Evolutionary conservation across 2,888 invertebrate species (phyloP).

Genomic region (Acleris literana): DNA sequence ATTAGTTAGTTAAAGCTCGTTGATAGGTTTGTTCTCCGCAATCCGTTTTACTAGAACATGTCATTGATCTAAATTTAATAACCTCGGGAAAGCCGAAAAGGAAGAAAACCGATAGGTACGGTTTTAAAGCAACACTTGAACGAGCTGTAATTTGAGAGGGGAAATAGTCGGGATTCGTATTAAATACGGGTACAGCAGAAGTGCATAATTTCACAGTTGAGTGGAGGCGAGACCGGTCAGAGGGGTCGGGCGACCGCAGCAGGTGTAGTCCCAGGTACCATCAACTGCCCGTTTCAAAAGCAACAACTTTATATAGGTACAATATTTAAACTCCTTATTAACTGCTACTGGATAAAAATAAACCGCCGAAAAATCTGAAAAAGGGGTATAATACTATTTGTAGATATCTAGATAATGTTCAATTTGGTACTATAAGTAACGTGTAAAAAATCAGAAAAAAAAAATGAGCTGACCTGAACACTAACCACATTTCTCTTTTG

Average conservation of each 20-base stretch:
- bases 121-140: neutral
- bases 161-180: constrained; percentile 20
- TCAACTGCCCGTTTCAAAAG: constrained; percentile 4
- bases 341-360: no score
- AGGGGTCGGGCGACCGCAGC: constrained; percentile 66
- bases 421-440: no score
- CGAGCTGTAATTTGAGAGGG: constrained; percentile 2
- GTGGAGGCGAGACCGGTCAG: constrained; percentile 69
- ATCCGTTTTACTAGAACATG: constrained; percentile 14
- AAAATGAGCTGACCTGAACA: no score
- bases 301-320: neutral
- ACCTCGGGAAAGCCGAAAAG: neutral
- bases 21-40: constrained; percentile 6
- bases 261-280: constrained; percentile 57
- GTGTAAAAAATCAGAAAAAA: no score
- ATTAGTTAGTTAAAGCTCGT: constrained; percentile 3
- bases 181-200: constrained; percentile 56
- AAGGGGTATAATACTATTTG: no score
- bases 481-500: no score
- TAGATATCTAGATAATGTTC: no score
- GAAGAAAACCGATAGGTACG: neutral
- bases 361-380: no score
- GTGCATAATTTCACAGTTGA: constrained; percentile 78
- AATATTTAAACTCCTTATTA: no score
- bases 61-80: constrained; percentile 9